Conservation (phyloP, 2,797 vertebrate genomes). For the Falco peregrinus region DNA sequence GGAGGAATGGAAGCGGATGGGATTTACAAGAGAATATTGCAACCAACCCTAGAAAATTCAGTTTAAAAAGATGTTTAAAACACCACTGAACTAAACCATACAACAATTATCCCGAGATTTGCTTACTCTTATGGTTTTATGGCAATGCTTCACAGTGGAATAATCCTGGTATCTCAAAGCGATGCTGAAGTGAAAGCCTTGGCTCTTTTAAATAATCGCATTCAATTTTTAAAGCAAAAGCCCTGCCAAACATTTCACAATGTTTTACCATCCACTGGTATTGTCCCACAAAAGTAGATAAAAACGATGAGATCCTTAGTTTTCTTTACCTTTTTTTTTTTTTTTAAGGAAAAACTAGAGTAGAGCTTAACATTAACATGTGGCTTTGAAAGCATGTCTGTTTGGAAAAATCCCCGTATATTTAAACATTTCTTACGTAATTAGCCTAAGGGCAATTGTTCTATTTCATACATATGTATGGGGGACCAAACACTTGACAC, state of each 20-base stretch:
- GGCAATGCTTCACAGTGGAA: background rate
- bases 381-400: background rate
- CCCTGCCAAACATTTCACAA: background rate
- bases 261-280: background rate
- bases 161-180: background rate
- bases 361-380: background rate
- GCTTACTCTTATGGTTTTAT: background rate
- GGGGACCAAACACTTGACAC: background rate
- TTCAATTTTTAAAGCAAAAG: background rate
- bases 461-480: background rate
- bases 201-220: background rate
- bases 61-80: background rate
- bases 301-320: background rate
- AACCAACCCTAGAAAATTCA: background rate
- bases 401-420: background rate
- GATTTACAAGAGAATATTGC: background rate
- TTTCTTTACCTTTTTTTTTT: background rate
- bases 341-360: background rate
- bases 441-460: background rate
- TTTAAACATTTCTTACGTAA: background rate
- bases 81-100: background rate
- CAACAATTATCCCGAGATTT: background rate
- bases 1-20: background rate
- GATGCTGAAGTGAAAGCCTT: background rate
- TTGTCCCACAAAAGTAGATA: background rate